Evolutionary conservation across 2,113 vertebrate genomes (phyloP), one percentile per base, ranked within the genome.

Genomic region (Lagenorhynchus albirostris): DNA sequence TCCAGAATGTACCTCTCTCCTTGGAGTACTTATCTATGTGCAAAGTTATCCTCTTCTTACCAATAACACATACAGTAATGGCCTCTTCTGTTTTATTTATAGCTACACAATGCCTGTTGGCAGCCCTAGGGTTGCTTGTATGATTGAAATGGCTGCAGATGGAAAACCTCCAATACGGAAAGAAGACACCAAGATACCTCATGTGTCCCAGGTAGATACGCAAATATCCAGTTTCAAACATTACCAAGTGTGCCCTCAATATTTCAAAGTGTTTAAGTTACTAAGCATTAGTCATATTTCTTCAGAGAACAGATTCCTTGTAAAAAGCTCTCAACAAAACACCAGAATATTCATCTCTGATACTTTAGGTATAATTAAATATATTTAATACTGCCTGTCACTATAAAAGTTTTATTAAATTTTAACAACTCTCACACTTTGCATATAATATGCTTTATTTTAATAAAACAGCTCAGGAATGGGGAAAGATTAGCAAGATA

Each of bases 111-210:
- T 99, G 88, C 98, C 99, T 91, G 96, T 95, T 96, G 98, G 97
- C 97, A 98, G 94, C 98, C 97, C 98, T 91, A 97, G 96, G 95
- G 97, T 98, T 82, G 97, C 97, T 44, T 99, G 99, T 97, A 94
- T 99, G 98, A 99, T 99, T 98, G 99, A 99, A 99, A 98, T 99
- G 97, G 97, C 98, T 94, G 98, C 97, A 86, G 98, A 98, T 97
- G 98, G 99, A 98, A 98, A 98, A 96, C 96, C 98, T 68, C 98
- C 98, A 89, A 96, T 98, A 85, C 98, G 91, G 94, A 98, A 98
- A 44, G 98, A 98, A 98, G 98, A 99, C 87, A 96, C 91, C 21
- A 50, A 99, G 91, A 96, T 97, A 6, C 84, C 97, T 68, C 86
- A 1, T 21, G 12, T 83, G 96, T 98, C 99, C 97, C 98, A 99